phyloP scores from a whole-genome alignment of 1,140 invertebrate species.

The Aplysia californica region DNA sequence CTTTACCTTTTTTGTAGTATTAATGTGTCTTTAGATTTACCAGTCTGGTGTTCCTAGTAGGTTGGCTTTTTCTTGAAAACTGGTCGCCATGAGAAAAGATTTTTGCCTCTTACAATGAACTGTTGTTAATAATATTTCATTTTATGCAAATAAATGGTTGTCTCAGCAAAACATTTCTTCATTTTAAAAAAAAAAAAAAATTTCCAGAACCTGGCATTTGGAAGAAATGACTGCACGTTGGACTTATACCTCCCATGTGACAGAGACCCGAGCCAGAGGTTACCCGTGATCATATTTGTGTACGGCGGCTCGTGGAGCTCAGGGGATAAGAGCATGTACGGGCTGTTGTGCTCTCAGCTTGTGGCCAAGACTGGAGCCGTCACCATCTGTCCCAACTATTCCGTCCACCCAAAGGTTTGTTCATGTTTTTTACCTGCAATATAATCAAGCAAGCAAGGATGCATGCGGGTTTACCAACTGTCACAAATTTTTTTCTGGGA shows the following conservation, averaged over 20 bases:
- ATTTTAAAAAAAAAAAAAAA: not conserved
- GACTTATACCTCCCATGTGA: conserved; percentile 55
- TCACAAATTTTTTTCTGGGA: too few relatives aligned
- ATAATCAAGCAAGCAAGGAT: too few relatives aligned
- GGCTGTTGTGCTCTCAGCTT: conserved; percentile 56
- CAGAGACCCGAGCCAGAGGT: conserved; percentile 4
- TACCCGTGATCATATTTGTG: conserved; percentile 61
- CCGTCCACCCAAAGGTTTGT: conserved; percentile 61
- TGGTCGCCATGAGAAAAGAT: not conserved
- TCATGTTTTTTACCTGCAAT: not conserved
- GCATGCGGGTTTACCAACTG: too few relatives aligned
- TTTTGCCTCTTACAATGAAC: not conserved
- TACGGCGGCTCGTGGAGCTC: conserved; percentile 63
- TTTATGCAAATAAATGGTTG: not conserved
- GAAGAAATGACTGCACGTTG: conserved; percentile 55
- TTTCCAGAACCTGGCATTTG: conserved; percentile 58
- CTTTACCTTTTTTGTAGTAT: too few relatives aligned
- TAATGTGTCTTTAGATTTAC: not conserved
- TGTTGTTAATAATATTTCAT: not conserved
- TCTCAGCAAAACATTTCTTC: not conserved
- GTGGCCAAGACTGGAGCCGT: conserved; percentile 51
- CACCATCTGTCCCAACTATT: conserved; percentile 64
- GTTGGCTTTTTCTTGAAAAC: too few relatives aligned
- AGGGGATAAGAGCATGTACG: conserved; percentile 64
- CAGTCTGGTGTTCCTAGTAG: too few relatives aligned